Base-by-base conservation (phyloP, 2,113 vertebrate genomes). In the Dipodomys stephensi region DNA sequence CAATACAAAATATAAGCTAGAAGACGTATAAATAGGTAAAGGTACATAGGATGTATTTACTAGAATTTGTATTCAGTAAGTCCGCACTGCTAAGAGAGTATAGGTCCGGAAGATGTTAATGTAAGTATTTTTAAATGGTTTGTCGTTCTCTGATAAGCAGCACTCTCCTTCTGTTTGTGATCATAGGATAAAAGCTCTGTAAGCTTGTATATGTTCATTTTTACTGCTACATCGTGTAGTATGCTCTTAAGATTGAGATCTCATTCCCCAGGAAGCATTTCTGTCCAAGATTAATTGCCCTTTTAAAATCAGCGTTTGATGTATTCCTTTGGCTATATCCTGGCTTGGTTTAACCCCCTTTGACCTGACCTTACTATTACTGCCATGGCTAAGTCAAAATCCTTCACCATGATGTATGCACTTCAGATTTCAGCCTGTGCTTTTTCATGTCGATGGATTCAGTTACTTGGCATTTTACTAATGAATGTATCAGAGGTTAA, bases 251-350 rank as follows among this genome's bases (percentile, higher is more conserved):
- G 98, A 98, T 98, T 98, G 97, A 98, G 97, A 98, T 98, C 98
- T 98, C 97, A 93, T 97, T 98, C 98, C 96, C 96, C 98, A 98
- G 97, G 98, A 98, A 98, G 97, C 97, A 97, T 98, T 98, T 98
- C 98, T 98, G 97, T 96, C 96, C 95, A 98, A 98, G 98, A 98
- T 98, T 98, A 98, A 98, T 98, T 98, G 97, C 98, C 98, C 98
- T 98, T 98, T 98, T 98, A 98, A 98, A 98, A 98, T 98, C 96
- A 97, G 96, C 96, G 97, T 98, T 98, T 98, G 98, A 98, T 98
- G 98, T 98, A 98, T 98, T 98, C 96, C 96, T 98, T 96, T 98
- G 97, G 97, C 98, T 97, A 97, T 98, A 98, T 98, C 98, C 98
- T 98, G 98, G 97, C 97, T 98, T 87, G 79, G 97, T 98, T 98